These are phyloP conservation scores for Cnemophilus loriae DNA, from an alignment of 2,113 vertebrate genomes.

Conservation along the genomic window DNA sequence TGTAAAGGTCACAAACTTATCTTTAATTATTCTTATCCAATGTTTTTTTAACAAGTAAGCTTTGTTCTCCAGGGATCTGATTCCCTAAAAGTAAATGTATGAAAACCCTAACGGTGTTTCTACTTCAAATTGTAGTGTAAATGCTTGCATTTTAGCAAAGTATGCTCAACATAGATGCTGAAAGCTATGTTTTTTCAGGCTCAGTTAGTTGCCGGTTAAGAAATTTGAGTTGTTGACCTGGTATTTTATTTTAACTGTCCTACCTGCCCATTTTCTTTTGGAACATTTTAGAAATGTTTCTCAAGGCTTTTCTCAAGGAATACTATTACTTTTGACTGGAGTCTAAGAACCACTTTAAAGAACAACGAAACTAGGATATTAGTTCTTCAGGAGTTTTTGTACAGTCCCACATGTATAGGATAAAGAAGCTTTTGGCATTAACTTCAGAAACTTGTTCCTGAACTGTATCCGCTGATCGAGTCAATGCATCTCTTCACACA, in stretches of 20 bases:
- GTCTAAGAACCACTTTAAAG: not conserved
- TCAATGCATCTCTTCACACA: not conserved
- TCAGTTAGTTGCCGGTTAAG: not conserved
- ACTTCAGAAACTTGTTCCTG: not conserved
- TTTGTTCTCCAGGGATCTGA: not conserved
- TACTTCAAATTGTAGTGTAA: not conserved
- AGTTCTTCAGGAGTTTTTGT: not conserved
- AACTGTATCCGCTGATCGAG: rapidly evolving
- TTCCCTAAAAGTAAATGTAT: not conserved
- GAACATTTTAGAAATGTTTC: not conserved
- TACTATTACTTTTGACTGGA: not conserved
- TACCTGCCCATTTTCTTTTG: not conserved
- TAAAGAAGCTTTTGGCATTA: not conserved
- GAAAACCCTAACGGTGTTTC: not conserved
- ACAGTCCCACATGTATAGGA: not conserved
- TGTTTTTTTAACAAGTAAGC: not conserved
- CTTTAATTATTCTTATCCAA: not conserved
- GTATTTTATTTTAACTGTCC: not conserved
- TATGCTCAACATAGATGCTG: not conserved
- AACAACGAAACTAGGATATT: not conserved
- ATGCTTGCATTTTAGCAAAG: not conserved
- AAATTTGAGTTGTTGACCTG: not conserved
- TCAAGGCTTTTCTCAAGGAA: not conserved
- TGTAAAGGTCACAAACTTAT: not conserved
- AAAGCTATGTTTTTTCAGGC: not conserved